Percentiles rank a stretch among this genome's conserved stretches.
phyloP scores from a whole-genome alignment of 2,113 vertebrate genomes.

The Dendropsophus ebraccatus region DNA sequence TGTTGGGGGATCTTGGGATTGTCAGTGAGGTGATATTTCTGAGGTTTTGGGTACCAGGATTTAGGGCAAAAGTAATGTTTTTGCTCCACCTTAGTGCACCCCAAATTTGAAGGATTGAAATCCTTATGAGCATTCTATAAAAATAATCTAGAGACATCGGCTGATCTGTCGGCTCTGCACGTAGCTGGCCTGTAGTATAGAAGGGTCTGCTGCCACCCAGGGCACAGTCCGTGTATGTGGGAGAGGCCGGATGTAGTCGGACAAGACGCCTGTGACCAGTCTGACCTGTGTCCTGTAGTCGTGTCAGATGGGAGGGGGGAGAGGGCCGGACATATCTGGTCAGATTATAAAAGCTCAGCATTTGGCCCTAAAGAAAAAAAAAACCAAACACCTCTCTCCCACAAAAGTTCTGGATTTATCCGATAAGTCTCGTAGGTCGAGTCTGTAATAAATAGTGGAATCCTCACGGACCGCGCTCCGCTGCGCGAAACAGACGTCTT shows the following conservation, averaged over 20 bases:
- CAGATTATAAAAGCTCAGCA: neutral
- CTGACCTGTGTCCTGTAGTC: neutral
- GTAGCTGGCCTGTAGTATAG: no score
- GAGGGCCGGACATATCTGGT: neutral
- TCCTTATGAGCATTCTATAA: neutral
- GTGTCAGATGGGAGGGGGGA: neutral
- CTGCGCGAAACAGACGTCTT: neutral
- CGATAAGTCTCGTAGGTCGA: neutral
- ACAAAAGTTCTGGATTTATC: neutral
- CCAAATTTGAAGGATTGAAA: neutral
- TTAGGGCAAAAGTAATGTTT: neutral
- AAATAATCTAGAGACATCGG: neutral
- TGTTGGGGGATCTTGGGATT: no score
- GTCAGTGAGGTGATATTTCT: neutral
- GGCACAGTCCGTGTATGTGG: neutral
- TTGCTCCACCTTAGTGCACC: neutral
- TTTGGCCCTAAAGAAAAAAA: neutral
- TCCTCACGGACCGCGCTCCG: neutral
- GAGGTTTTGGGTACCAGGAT: neutral
- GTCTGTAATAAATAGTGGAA: conserved; percentile 45
- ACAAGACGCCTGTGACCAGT: neutral
- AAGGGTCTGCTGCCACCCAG: no score
- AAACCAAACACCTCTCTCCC: no score
- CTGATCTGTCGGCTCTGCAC: neutral
- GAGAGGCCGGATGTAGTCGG: neutral